Evolutionary conservation across 2,113 vertebrate species (phyloP), one percentile per base, ranked within the genome.

Genomic region (Cynopterus brachyotis): DNA sequence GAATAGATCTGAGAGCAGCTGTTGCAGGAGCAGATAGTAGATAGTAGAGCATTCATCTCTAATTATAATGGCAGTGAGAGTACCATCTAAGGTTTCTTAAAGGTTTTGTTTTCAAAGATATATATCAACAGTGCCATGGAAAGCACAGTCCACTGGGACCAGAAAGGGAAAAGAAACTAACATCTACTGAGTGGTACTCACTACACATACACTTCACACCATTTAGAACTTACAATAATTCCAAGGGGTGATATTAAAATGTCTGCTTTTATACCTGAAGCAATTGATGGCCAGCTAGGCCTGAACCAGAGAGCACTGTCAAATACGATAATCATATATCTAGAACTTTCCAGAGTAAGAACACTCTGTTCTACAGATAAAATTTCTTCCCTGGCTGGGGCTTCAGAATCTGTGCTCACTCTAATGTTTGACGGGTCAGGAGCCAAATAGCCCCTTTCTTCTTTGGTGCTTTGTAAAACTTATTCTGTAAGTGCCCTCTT

Each of bases 61-160:
- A 9, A 55, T 2, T 11, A 10, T 1, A 5, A 13, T 0, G 30
- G 28, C 60, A 57, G 17, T 2, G 0, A 62, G 22, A 3, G 17
- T 8, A 24, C 32, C 62, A 22, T 13, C 50, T 35, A 9, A 62
- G 53, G 22, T 91, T 73, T 32, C 53, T 89, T 64, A 55, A 55
- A 35, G 35, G 4, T 53, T 69, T 62, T 30, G 12, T 69, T 86
- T 40, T 75, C 30, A 64, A 81, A 66, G 66, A 42, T 5, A 42
- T 59, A 9, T 30, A 19, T 13, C 45, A 32, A 1, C 26, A 47
- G 20, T 12, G 20, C 42, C 40, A 30, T 0, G 5, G 28, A 35
- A 67, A 69, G 6, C 57, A 72, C 53, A 24, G n/a, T 32, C 20
- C 30, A 50, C 50, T 35, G 40, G 35, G 15, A 62, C 6, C 28